Conservation (phyloP, 2,888 invertebrate genomes). For the Halictus quadricinctus region DNA sequence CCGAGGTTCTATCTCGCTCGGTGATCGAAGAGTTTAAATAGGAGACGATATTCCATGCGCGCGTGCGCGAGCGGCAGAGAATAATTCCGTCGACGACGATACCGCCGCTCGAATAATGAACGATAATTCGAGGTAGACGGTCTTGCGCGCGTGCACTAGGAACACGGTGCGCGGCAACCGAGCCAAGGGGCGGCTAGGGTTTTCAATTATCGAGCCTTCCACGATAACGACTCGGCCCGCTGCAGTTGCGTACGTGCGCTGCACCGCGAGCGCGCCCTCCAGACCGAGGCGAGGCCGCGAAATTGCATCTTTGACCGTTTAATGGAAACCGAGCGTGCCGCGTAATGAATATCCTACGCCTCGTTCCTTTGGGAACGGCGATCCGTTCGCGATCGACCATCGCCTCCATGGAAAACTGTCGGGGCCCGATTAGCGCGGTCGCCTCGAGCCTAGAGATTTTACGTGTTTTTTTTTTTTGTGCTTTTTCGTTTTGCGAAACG, state of each 20-base stretch:
- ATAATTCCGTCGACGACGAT: conserved; percentile 55
- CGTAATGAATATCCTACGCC: conserved; percentile 41
- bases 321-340: conserved; percentile 46
- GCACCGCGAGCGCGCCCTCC: conserved; percentile 22
- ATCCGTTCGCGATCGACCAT: not conserved
- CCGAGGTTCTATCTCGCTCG: not conserved
- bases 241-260: conserved; percentile 38
- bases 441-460: not conserved
- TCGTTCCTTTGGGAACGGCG: conserved; percentile 15
- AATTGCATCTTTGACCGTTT: conserved; percentile 53
- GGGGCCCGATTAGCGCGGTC: not conserved
- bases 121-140: conserved; percentile 60
- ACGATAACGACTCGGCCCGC: conserved; percentile 38
- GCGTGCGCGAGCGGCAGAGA: conserved; percentile 10
- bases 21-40: conserved; percentile 8
- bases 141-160: conserved; percentile 47
- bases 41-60: conserved; percentile 1
- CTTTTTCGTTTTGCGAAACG: not conserved
- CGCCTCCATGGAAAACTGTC: not conserved
- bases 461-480: not conserved
- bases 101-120: conserved; percentile 46
- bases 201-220: conserved; percentile 62
- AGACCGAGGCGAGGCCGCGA: conserved; percentile 24
- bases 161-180: conserved; percentile 38
- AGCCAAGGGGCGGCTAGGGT: conserved; percentile 46